These are phyloP conservation scores for Zelostemma sp. DNA, from an alignment of 1,140 invertebrate species.

Conservation along the genomic window DNA sequence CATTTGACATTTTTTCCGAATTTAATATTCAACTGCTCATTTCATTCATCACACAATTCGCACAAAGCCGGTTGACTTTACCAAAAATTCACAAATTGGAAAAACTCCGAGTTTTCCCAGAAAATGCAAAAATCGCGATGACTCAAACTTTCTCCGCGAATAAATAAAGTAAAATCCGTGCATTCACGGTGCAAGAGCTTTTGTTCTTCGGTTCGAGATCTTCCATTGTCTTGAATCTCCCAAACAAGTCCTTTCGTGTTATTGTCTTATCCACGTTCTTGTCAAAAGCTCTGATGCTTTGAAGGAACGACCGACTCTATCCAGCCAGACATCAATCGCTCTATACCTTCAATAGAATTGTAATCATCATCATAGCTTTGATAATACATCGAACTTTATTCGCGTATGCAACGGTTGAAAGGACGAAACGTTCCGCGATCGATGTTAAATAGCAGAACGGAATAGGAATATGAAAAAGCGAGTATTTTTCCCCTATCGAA, in stretches of 20 bases:
- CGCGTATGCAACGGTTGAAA: neutral
- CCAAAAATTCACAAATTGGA: too few relatives aligned
- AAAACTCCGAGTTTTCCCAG: too few relatives aligned
- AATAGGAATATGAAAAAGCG: too few relatives aligned
- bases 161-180: neutral
- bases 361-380: conserved; percentile 5
- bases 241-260: conserved; percentile 10
- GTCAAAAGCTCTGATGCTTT: conserved; percentile 5
- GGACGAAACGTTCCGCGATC: neutral
- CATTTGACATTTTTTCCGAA: too few relatives aligned
- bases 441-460: too few relatives aligned
- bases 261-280: conserved; percentile 1
- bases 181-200: too few relatives aligned
- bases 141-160: too few relatives aligned
- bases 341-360: neutral
- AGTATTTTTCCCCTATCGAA: conserved; percentile 3
- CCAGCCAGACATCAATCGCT: conserved; percentile 8
- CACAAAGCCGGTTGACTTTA: too few relatives aligned
- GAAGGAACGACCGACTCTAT: neutral
- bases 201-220: neutral
- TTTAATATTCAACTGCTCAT: too few relatives aligned
- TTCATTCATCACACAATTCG: too few relatives aligned
- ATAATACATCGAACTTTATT: neutral
- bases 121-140: too few relatives aligned
- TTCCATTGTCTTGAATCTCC: neutral